phyloP scores from a whole-genome alignment of 2,888 invertebrate species.

The Xestia rhomboidea region DNA sequence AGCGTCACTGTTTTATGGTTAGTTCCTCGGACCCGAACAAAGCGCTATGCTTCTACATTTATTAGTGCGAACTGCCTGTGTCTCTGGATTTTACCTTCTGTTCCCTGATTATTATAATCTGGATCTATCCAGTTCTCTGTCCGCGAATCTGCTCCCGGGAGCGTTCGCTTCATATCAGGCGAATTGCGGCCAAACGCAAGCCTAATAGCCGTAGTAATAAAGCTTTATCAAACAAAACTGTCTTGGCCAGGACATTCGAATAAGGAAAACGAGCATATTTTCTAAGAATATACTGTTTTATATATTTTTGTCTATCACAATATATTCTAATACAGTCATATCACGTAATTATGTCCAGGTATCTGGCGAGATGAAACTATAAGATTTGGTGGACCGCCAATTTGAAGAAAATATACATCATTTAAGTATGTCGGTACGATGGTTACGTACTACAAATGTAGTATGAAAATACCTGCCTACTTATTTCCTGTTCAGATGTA shows the following conservation, averaged over 20 bases:
- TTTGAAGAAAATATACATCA: conserved; percentile 63
- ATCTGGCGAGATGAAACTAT: conserved; percentile 70
- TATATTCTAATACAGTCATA: conserved; percentile 65
- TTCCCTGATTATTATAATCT: too few species aligned
- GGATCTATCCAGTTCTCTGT: too few species aligned
- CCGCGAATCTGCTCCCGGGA: too few species aligned
- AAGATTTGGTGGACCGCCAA: conserved; percentile 67
- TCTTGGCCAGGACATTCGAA: conserved; percentile 11
- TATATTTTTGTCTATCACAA: conserved; percentile 42
- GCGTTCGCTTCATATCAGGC: too few species aligned
- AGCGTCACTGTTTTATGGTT: too few species aligned
- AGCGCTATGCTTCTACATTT: too few species aligned
- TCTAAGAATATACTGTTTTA: conserved; percentile 18
- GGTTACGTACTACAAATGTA: conserved; percentile 34
- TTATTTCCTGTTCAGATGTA: conserved; percentile 67
- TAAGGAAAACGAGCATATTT: conserved; percentile 48
- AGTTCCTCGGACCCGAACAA: too few species aligned
- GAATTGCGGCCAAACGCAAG: too few species aligned
- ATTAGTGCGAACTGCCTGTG: too few species aligned
- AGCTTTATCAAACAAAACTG: conserved; percentile 11
- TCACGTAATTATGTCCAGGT: conserved; percentile 69
- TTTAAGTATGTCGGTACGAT: conserved; percentile 38
- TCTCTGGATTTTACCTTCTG: too few species aligned
- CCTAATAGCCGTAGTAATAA: too few species aligned
- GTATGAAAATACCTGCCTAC: conserved; percentile 61